A percentile compares a stretch with the other conserved stretches of the same genome.
Conservation (phyloP, 2,797 vertebrate species). For the Enoplosus armatus region DNA sequence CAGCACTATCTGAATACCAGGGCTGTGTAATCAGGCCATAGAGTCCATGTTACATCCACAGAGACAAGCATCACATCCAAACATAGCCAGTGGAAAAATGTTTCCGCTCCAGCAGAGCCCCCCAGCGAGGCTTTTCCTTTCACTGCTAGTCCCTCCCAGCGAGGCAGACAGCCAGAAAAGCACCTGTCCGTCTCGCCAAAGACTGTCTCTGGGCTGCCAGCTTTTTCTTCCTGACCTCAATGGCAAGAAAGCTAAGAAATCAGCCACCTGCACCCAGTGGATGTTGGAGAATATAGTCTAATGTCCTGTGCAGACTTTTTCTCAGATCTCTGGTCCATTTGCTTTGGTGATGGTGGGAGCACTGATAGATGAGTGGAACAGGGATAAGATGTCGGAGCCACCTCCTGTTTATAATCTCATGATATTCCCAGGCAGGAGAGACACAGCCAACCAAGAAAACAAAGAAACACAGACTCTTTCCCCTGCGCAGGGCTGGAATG, state of each 20-base stretch:
- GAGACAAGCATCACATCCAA: conserved; percentile 76
- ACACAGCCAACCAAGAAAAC: conserved; percentile 59
- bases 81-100: conserved; percentile 63
- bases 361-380: conserved; percentile 67
- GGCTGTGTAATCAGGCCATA: conserved; percentile 77
- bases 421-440: conserved; percentile 74
- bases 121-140: conserved; percentile 66
- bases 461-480: conserved; percentile 60
- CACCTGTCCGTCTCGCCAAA: conserved; percentile 60
- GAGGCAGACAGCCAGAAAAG: conserved; percentile 59
- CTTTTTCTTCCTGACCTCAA: conserved; percentile 47
- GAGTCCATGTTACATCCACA: conserved; percentile 75
- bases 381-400: conserved; percentile 65
- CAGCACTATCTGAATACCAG: conserved; percentile 79
- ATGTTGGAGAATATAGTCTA: conserved; percentile 33
- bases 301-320: conserved; percentile 43
- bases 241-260: conserved; percentile 32
- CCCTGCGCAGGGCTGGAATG: conserved; percentile 47
- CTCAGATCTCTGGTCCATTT: conserved; percentile 52
- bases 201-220: conserved; percentile 31
- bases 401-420: conserved; percentile 74
- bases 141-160: conserved; percentile 56
- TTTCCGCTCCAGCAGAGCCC: conserved; percentile 63
- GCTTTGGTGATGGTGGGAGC: conserved; percentile 51
- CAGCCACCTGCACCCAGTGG: conserved; percentile 30